Evolutionary conservation across 2,797 vertebrate genomes (phyloP).

Genomic region (Onychomys arenicola): DNA sequence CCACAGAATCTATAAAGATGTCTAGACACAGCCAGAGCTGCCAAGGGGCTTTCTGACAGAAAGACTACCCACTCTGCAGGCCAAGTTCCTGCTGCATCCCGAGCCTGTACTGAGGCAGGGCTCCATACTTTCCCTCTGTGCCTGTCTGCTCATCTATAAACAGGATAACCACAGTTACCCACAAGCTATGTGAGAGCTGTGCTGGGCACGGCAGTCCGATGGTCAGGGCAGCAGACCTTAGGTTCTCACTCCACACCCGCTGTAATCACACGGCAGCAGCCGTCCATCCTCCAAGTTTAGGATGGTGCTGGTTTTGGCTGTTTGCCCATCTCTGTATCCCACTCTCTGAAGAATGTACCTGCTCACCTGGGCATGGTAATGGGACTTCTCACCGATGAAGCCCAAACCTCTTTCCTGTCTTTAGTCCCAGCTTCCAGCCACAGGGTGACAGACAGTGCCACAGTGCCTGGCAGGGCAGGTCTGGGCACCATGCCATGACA

Average conservation of each 20-base stretch:
- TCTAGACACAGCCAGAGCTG: too few relatives aligned
- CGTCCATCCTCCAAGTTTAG: neutral
- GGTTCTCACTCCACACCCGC: neutral
- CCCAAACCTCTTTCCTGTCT: neutral
- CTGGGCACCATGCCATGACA: neutral
- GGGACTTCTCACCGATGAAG: too few relatives aligned
- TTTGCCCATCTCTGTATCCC: fast-evolving
- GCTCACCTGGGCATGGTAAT: neutral
- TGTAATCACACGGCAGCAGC: neutral
- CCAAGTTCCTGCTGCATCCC: neutral
- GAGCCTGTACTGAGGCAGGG: neutral
- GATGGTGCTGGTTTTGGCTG: fast-evolving
- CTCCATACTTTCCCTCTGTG: too few relatives aligned
- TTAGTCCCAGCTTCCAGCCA: neutral
- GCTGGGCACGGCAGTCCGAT: fast-evolving
- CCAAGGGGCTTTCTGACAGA: neutral
- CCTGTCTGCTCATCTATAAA: neutral
- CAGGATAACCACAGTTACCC: neutral
- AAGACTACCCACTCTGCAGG: neutral
- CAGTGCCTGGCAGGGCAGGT: neutral
- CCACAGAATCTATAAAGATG: neutral
- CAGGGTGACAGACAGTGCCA: neutral
- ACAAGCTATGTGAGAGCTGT: neutral
- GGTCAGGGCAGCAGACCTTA: fast-evolving
- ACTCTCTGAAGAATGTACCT: fast-evolving